These are phyloP conservation scores for Scomber scombrus DNA, from an alignment of 2,113 vertebrate genomes.

Conservation along the genomic window DNA sequence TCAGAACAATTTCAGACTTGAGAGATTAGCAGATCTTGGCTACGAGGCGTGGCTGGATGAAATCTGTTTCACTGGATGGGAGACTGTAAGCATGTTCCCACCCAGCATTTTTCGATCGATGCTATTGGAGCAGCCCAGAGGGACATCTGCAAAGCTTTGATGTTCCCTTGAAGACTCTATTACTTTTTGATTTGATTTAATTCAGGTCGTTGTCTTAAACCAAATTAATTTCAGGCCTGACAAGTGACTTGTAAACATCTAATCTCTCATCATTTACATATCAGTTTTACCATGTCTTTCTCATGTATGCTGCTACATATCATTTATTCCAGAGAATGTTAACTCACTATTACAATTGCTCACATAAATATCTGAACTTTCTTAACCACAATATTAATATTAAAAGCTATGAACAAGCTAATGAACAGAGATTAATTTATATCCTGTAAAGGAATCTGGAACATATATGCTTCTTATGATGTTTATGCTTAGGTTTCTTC, in stretches of 20 bases:
- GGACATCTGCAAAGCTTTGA: constrained; percentile 71
- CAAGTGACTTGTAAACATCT: constrained; percentile 41
- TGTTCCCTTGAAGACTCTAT: constrained; percentile 70
- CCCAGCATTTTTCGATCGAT: constrained; percentile 65
- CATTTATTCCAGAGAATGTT: neutral
- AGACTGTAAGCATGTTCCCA: constrained; percentile 61
- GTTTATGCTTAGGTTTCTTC: constrained; percentile 20
- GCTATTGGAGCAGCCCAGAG: constrained; percentile 59
- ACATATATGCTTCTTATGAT: constrained; percentile 18
- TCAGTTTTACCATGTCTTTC: neutral
- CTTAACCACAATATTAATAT: neutral
- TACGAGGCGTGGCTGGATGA: constrained; percentile 27
- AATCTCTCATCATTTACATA: constrained; percentile 3
- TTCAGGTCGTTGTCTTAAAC: constrained; percentile 61
- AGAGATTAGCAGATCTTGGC: constrained; percentile 61
- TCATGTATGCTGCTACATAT: neutral
- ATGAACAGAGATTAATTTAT: neutral
- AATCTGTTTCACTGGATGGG: constrained; percentile 44
- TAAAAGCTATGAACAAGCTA: constrained; percentile 1
- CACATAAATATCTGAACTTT: neutral
- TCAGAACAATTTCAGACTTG: constrained; percentile 49
- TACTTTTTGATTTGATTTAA: constrained; percentile 58
- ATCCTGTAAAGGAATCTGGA: neutral
- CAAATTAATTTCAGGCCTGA: constrained; percentile 53
- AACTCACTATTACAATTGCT: neutral